Base-by-base conservation (phyloP, 2,888 invertebrate species). In the Rhingia campestris region DNA sequence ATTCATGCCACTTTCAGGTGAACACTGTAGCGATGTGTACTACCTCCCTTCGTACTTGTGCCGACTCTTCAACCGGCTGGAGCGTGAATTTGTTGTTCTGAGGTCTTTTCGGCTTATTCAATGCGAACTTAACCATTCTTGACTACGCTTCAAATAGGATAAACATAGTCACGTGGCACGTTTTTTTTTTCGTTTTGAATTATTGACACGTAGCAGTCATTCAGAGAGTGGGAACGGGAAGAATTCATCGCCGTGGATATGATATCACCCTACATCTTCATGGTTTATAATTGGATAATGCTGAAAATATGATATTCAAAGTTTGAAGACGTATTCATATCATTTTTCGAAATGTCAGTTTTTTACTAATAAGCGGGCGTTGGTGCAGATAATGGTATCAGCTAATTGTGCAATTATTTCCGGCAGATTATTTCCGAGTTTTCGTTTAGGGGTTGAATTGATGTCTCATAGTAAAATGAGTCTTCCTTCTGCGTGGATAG, bases 141-240 rank as follows among this genome's bases (percentile, higher is more conserved):
- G 88, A 89, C 88, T 87, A 87, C 88, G 87, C 88, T 89, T 87
- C 66, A 87, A 89, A 88, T 87, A 88, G 87, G 89, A 89, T 90
- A 91, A 91, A 90, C 90, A 91, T 88, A 89, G 91, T 88, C 91
- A 90, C 91, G 91, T 91, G 91, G 87, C 88, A 77, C 54, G 58
- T 59, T 73, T 32, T 67, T 73, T 59, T 74, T 85, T 64, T 39
- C 30, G 14, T 6, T 51, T 53, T 30, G 67, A 84, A 80, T 84
- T 84, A 84, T 75, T 80, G 74, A 84, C 84, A 80, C 82, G 82
- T 69, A 73, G 66, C 67, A 73, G 74, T 58, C 82, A 54, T 51
- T 12, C 4, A 7, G 49, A 2, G 14, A 32, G 35, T 12, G 53
- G n/a, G 43, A 32, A 35, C 12, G 9, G 33, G 22, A 54, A 37